Base-by-base conservation (phyloP, 2,797 vertebrate species). In the Pteronotus mesoamericanus region DNA sequence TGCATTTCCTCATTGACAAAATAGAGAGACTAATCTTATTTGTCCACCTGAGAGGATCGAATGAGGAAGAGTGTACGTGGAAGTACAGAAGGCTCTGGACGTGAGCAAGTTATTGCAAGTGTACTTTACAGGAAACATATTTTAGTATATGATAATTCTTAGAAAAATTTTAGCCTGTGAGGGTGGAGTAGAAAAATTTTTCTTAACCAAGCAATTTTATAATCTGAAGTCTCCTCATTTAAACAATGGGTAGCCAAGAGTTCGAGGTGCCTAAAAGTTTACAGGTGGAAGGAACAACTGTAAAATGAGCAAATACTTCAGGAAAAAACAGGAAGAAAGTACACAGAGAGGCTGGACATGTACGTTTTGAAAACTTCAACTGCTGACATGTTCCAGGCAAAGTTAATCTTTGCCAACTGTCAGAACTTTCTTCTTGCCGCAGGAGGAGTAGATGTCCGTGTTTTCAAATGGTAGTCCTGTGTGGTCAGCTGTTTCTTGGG, bases 101-200 rank as follows among this genome's bases (percentile, higher is more conserved):
- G 7, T 0, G 0, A 19, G 55, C 0, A 0, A 51, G 48, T 22
- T 9, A 0, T 7, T 88, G 9, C 22, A 4, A 34, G 5, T 32
- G 32, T 69, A 5, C 53, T 88, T 44, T 18, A 46, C 37, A 46
- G 55, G 11, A 21, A 86, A 46, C 2, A 24, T 75, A 6, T 19
- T 89, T 94, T 61, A 51, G 48, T 55, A 14, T 19, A 4, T 75
- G 77, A 5, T 48, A 42, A 57, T 80, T 77, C n/a, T 26, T 34
- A 69, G 92, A 57, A 57, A 84, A 37, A 37, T 26, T 85, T 34
- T 39, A 79, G 21, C 34, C 10, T 26, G 14, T 51, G 42, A 71
- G n/a, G n/a, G 66, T 46, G 46, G 59, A 32, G 2, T 26, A 32
- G 55, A 59, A 85, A 72, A 46, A 68, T 26, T 3, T 85, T 68